Evolutionary conservation across 1,140 invertebrate genomes (phyloP).

Genomic region (Bradynema listronoti): DNA sequence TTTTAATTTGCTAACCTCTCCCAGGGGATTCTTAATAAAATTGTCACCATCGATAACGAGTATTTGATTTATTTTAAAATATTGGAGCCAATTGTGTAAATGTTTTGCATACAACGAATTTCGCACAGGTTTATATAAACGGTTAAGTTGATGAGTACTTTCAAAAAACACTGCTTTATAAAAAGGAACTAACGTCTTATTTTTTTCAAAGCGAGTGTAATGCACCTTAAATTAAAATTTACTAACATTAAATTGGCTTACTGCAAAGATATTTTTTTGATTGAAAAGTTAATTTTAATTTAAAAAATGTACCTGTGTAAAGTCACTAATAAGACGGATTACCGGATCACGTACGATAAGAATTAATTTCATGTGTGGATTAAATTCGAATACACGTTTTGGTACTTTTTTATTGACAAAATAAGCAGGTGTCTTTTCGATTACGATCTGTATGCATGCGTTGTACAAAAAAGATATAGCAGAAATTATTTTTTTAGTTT

Average conservation of each 20-base stretch:
- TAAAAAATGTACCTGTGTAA: slow-evolving; percentile 51
- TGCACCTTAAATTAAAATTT: slow-evolving; percentile 32
- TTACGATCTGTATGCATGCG: slow-evolving; percentile 31
- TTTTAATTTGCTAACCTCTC: slow-evolving; percentile 40
- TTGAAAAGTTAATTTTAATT: slow-evolving; percentile 3
- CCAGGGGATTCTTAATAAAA: slow-evolving; percentile 41
- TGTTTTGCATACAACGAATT: slow-evolving; percentile 50
- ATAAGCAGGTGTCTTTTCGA: slow-evolving; percentile 57
- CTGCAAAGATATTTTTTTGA: neutral
- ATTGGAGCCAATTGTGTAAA: slow-evolving; percentile 42
- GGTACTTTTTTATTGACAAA: slow-evolving; percentile 43
- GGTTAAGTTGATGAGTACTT: slow-evolving; percentile 25
- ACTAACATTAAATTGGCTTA: neutral
- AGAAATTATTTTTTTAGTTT: slow-evolving; percentile 2
- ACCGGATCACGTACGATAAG: slow-evolving; percentile 52
- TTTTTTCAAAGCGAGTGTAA: slow-evolving; percentile 43
- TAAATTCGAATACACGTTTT: slow-evolving; percentile 39
- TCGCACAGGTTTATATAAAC: slow-evolving; percentile 43
- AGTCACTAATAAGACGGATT: slow-evolving; percentile 43
- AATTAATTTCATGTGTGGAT: slow-evolving; percentile 50
- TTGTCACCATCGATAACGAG: slow-evolving; percentile 46
- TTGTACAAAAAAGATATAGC: slow-evolving; percentile 1
- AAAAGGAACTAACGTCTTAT: slow-evolving; percentile 45
- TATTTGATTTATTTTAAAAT: slow-evolving; percentile 37
- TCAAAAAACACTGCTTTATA: slow-evolving; percentile 38